These are phyloP conservation scores for Conus canariensis DNA, from an alignment of 2,888 invertebrate genomes.

Conservation along the genomic window DNA sequence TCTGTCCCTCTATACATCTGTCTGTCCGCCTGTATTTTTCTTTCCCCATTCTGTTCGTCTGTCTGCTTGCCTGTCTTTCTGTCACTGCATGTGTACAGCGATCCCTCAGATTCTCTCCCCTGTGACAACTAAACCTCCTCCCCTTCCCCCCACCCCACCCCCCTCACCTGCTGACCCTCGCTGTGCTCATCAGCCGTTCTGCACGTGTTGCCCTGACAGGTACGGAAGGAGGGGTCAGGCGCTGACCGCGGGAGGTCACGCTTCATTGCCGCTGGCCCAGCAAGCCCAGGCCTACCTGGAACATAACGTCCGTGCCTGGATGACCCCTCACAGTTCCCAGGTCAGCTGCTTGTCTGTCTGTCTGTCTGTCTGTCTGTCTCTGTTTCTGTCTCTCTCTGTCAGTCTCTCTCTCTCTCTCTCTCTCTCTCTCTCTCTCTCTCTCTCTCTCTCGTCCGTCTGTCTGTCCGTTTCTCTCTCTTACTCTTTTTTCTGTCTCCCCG, in stretches of 20 bases:
- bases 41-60: too few relatives aligned
- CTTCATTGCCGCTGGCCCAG: conserved; percentile 57
- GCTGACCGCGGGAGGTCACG: neutral
- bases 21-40: too few relatives aligned
- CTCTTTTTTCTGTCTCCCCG: too few relatives aligned
- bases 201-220: neutral
- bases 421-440: neutral
- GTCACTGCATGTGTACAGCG: too few relatives aligned
- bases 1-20: too few relatives aligned
- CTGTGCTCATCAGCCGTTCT: neutral
- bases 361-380: conserved; percentile 15
- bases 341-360: conserved; percentile 45
- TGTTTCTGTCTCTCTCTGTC: neutral
- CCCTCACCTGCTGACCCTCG: neutral
- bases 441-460: neutral
- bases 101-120: too few relatives aligned
- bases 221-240: neutral
- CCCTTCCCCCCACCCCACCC: too few relatives aligned
- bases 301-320: conserved; percentile 65
- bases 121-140: too few relatives aligned
- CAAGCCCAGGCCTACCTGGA: conserved; percentile 69
- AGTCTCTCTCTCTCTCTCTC: conserved; percentile 3
- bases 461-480: neutral
- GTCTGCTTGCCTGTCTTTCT: too few relatives aligned
- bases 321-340: conserved; percentile 56